These are phyloP conservation scores for Apistogramma diplotaenia DNA, from an alignment of 2,113 vertebrate species.

Conservation along the genomic window DNA sequence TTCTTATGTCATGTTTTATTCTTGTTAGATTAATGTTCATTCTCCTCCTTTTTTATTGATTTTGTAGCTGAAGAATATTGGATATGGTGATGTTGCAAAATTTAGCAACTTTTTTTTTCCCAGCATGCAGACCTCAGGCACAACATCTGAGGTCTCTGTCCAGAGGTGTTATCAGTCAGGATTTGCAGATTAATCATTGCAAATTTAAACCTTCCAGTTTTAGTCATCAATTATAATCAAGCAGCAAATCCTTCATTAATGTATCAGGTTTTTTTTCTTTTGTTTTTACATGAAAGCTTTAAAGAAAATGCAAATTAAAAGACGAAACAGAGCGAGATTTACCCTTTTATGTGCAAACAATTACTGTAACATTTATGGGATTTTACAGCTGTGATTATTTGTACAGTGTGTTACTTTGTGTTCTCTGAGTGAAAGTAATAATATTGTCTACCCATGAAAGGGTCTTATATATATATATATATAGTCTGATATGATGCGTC, in stretches of 20 bases:
- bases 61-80: not conserved
- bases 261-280: conserved; percentile 45
- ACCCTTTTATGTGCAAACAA: conserved; percentile 51
- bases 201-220: conserved; percentile 59
- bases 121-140: not conserved
- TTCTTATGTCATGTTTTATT: conserved; percentile 9
- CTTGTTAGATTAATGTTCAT: not conserved
- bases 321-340: conserved; percentile 74
- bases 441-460: not conserved
- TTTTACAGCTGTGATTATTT: conserved; percentile 51
- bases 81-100: not conserved
- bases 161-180: not conserved
- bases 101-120: not conserved
- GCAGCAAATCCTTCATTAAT: conserved; percentile 65
- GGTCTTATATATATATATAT: not conserved
- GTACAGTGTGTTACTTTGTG: not conserved
- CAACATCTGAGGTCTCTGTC: not conserved
- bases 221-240: conserved; percentile 43
- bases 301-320: conserved; percentile 70
- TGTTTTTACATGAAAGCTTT: conserved; percentile 58
- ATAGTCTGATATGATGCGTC: conserved; percentile 20
- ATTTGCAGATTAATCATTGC: conserved; percentile 44
- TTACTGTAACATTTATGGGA: conserved; percentile 54
- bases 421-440: not conserved
- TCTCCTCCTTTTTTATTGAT: not conserved